These are phyloP conservation scores for Chrysopilus asiliformis DNA, from an alignment of 2,888 invertebrate genomes.

Conservation along the genomic window DNA sequence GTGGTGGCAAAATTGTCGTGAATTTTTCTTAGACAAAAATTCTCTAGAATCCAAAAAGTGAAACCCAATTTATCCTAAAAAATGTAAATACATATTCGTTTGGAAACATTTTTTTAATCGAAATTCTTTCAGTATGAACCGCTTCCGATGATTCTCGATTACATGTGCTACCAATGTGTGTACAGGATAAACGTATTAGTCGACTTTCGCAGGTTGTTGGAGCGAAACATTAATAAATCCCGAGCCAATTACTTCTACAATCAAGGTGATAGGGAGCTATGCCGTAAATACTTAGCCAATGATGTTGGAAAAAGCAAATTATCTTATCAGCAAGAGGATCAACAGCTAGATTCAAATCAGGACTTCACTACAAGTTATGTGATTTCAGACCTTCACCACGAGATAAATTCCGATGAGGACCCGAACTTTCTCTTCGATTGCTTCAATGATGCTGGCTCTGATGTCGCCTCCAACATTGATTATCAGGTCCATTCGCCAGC, in stretches of 20 bases:
- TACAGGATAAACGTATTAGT: conserved; percentile 9
- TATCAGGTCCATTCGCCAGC: background rate
- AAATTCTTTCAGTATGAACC: conserved; percentile 8
- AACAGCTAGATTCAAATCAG: background rate
- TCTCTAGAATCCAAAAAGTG: too few relatives aligned
- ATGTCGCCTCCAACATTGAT: background rate
- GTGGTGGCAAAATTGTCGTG: too few relatives aligned
- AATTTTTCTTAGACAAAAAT: too few relatives aligned
- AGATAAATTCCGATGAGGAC: conserved; percentile 3
- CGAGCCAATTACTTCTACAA: conserved; percentile 12
- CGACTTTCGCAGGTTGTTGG: conserved; percentile 8
- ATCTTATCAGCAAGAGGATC: background rate
- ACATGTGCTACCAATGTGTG: conserved; percentile 12
- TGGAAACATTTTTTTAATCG: too few relatives aligned
- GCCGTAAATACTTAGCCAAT: conserved; percentile 6
- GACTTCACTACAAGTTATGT: background rate
- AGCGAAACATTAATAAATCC: conserved; percentile 8
- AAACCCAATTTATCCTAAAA: too few relatives aligned
- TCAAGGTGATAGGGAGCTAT: conserved; percentile 11
- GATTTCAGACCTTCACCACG: too few relatives aligned
- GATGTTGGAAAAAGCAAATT: conserved; percentile 3
- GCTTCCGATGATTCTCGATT: conserved; percentile 7
- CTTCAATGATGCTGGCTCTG: conserved; percentile 3
- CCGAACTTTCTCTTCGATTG: conserved; percentile 5
- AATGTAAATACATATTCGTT: too few relatives aligned